Evolutionary conservation across 64 coral and sea anemone genomes (phyloP), one percentile per base, ranked within the genome.

Genomic region (Catalaphyllia jardinei): DNA sequence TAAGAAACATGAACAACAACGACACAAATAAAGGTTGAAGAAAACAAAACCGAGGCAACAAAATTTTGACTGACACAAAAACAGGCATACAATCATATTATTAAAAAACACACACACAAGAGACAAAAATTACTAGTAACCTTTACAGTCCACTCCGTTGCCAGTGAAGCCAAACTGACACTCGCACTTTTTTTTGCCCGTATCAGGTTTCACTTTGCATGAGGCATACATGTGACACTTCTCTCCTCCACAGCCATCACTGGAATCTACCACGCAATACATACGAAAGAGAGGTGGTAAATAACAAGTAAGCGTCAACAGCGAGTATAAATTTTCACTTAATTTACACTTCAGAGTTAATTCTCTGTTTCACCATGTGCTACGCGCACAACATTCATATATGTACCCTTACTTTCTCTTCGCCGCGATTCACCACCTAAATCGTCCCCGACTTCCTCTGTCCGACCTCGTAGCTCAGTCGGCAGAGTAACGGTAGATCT

Each of bases 221-320:
- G 35, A 67, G 29, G 82, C 90, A 73, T 69, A 92, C 28, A 67
- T 50, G 72, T 92, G 90, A 62, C 90, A 92, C 18, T 54, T 87
- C 28, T 79, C 38, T 29, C 90, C 61, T 16, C 75, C 74, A 79
- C 90, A 92, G 60, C 75, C 51, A 50, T 49, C 71, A 31, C 14
- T 31, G 25, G 72, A 7, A 60, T 24, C 52, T 19, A 33, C 25
- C 30, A n/a, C 12, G 61, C 24, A 80, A 61, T 18, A 60, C 31
- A 80, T 8, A 80, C 2, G 5, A 31, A 35, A 22, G 38, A 16
- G 67, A 69, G 28, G n/a, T 35, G 14, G 61, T n/a, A 55, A 6
- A 33, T 10, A 16, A 12, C 4, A 60, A 50, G 24, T 65, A 65
- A 65, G 62, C 8, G 42, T 46, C 3, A 46, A 46, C 42, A 46